Evolutionary conservation across 2,888 invertebrate genomes (phyloP).

Genomic region (Dugesia japonica): DNA sequence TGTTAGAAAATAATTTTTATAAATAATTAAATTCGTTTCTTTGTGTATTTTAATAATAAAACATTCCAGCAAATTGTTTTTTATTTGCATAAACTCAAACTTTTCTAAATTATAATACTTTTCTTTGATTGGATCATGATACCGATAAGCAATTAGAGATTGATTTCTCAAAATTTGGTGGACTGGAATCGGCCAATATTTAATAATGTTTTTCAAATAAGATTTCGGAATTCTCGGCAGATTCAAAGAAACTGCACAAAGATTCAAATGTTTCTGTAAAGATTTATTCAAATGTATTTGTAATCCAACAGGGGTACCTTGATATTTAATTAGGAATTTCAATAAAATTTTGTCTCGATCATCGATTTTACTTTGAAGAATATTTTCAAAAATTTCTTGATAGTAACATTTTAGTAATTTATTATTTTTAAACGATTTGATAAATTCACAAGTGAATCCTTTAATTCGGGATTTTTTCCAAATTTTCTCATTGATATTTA

Average conservation of each 20-base stretch:
- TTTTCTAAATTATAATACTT: no score
- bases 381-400: neutral
- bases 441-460: neutral
- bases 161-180: neutral
- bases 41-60: neutral
- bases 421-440: slow-evolving; percentile 4
- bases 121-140: neutral
- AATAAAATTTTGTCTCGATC: slow-evolving; percentile 8
- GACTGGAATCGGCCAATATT: neutral
- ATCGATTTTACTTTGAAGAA: slow-evolving; percentile 5
- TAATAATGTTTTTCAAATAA: neutral
- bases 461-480: neutral
- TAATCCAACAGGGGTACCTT: neutral
- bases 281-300: slow-evolving; percentile 2
- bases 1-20: neutral
- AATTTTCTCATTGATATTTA: neutral
- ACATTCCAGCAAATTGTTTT: neutral
- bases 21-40: neutral
- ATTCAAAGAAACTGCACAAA: neutral
- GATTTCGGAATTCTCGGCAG: neutral
- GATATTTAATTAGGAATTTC: slow-evolving; percentile 11
- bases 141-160: neutral
- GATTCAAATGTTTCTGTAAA: neutral
- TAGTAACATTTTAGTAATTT: neutral
- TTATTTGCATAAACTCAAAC: neutral